Conservation (phyloP, 2,888 invertebrate species). For the Eremobia ochroleuca region DNA sequence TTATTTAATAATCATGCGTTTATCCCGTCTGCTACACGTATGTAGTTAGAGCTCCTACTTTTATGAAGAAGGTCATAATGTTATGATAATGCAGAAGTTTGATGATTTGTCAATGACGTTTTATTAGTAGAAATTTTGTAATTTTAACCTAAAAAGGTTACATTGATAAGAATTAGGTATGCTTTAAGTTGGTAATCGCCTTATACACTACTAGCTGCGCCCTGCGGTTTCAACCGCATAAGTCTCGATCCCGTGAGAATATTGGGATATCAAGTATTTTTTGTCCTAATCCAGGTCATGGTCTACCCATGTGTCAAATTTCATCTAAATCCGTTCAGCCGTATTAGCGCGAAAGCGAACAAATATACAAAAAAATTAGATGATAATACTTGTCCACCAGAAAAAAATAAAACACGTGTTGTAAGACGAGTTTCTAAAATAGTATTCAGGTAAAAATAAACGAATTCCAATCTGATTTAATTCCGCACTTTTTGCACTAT, state of each 20-base stretch:
- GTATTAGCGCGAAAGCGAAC: no score
- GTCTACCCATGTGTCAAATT: no score
- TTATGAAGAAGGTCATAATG: not conserved
- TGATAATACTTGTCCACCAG: not conserved
- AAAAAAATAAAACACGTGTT: not conserved
- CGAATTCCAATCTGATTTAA: constrained; percentile 32
- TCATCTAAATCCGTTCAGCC: no score
- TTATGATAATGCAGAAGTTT: not conserved
- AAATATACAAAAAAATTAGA: no score
- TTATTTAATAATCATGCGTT: not conserved
- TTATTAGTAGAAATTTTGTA: not conserved
- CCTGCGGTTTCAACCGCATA: no score
- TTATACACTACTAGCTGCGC: not conserved
- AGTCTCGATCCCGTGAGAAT: no score
- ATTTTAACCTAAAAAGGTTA: not conserved
- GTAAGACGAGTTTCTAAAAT: not conserved
- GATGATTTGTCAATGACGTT: not conserved
- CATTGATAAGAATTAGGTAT: not conserved
- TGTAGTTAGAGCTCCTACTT: no score
- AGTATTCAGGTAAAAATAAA: constrained; percentile 36
- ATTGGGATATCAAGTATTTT: no score
- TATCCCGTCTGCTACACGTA: not conserved
- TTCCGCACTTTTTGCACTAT: constrained; percentile 35
- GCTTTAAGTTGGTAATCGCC: not conserved
- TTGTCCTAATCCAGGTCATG: no score